These are phyloP conservation scores for Rhipidura dahli DNA, from an alignment of 2,113 vertebrate genomes.

Conservation along the genomic window DNA sequence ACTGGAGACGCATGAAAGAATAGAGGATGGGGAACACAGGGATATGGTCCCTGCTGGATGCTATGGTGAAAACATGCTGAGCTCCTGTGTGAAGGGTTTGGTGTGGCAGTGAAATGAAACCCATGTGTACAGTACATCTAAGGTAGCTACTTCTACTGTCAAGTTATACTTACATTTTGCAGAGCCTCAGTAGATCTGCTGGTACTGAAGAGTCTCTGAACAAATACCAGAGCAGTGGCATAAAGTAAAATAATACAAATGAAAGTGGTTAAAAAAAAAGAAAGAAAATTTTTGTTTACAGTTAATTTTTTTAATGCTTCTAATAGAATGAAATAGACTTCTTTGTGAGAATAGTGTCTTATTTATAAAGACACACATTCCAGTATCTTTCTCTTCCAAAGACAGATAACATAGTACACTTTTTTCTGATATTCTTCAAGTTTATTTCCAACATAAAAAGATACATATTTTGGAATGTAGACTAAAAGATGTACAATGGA, in stretches of 20 bases:
- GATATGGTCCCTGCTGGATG: neutral
- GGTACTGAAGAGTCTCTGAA: neutral
- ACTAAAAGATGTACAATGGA: neutral
- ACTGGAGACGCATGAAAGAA: neutral
- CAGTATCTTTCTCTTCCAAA: neutral
- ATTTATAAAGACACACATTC: neutral
- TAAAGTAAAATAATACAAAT: neutral
- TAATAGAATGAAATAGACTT: neutral
- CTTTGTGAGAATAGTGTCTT: neutral
- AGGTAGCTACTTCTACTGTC: neutral
- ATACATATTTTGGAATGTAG: neutral
- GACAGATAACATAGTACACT: neutral
- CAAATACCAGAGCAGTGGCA: neutral
- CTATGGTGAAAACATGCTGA: neutral
- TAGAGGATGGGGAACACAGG: neutral
- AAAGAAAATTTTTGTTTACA: neutral
- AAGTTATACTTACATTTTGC: neutral
- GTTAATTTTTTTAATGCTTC: neutral
- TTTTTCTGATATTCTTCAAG: neutral
- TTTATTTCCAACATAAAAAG: neutral
- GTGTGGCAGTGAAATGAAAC: neutral
- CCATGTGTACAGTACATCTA: neutral
- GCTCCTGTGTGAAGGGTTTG: neutral
- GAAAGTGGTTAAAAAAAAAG: neutral
- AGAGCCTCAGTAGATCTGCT: neutral